Base-by-base conservation (phyloP, 2,888 invertebrate genomes). In the Troilus luridus region DNA sequence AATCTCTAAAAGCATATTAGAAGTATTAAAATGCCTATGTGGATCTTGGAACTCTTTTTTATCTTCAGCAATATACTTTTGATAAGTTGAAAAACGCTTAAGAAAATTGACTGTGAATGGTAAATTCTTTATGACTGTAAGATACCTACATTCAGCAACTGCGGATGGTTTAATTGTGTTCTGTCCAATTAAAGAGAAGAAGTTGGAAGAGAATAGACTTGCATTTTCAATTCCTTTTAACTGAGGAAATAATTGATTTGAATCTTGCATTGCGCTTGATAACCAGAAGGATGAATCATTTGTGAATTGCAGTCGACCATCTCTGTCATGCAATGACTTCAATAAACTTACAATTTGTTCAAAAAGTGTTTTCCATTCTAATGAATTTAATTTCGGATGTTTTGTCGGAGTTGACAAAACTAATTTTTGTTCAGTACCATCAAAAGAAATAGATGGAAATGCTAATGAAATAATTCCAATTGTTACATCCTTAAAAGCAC, bases 101-200 rank as follows among this genome's bases (percentile, higher is more conserved):
- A 97, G 97, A 94, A 99, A 99, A 19, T 98, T 97, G 88, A 99
- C 97, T 21, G 98, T 97, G 94, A 99, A 99, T 0, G 99, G 99
- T 92, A 99, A 96, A 94, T n/a, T 77, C 54, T 27, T 58, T 24
- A 91, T 59, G 21, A 56, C 54, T 17, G 72, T 17, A 27, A 88
- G 27, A 56, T 67, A 81, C 21, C 88, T 88, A 54, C 64, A 27
- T 41, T 90, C 90, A 62, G 27, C 11, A 14, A 54, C 54, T n/a
- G 41, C 54, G 21, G 56, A 85, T 21, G 85, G 21, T 58, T 58
- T 85, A 41, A 27, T 41, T 19, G 19, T 19, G 14, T 77, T 77
- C 27, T 77, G 72, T 19, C 5, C 8, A 58, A 56, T 3, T 85
- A n/a, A 54, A 56, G 85, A 21, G 21, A 54, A 41, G 19, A 85